These are phyloP conservation scores for Psophia crepitans DNA, from an alignment of 2,113 vertebrate genomes.

Conservation along the genomic window DNA sequence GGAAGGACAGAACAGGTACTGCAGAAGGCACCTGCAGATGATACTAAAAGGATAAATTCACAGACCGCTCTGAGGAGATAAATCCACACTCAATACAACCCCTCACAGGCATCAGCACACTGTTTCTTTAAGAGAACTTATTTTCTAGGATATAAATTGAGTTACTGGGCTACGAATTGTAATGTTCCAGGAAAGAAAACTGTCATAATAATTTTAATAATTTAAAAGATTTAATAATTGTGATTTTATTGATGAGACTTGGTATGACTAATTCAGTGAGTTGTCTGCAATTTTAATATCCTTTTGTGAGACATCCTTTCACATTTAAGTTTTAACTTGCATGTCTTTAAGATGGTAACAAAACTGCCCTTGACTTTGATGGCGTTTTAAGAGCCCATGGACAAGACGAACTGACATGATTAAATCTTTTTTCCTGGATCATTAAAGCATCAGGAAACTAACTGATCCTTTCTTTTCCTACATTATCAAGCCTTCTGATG, in stretches of 20 bases:
- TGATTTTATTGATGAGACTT: background rate
- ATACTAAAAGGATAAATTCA: background rate
- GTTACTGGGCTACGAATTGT: background rate
- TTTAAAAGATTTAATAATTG: background rate
- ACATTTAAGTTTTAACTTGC: background rate
- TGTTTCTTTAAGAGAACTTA: background rate
- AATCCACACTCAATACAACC: background rate
- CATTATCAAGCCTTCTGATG: background rate
- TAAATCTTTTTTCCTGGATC: slow-evolving; percentile 14
- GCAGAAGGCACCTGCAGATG: background rate
- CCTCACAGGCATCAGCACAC: background rate
- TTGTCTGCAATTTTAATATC: background rate
- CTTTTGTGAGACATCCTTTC: background rate
- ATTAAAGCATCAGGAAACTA: slow-evolving; percentile 1
- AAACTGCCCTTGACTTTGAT: background rate
- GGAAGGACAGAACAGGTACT: background rate
- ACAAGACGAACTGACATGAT: background rate
- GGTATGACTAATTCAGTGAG: background rate
- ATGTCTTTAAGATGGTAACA: background rate
- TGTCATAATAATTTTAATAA: background rate
- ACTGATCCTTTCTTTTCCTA: background rate
- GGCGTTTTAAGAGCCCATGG: background rate
- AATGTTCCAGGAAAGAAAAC: background rate
- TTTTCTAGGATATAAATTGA: background rate
- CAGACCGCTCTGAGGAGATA: background rate